Evolutionary conservation across 2,888 invertebrate species (phyloP).

Genomic region (Rhamnusium bicolor): DNA sequence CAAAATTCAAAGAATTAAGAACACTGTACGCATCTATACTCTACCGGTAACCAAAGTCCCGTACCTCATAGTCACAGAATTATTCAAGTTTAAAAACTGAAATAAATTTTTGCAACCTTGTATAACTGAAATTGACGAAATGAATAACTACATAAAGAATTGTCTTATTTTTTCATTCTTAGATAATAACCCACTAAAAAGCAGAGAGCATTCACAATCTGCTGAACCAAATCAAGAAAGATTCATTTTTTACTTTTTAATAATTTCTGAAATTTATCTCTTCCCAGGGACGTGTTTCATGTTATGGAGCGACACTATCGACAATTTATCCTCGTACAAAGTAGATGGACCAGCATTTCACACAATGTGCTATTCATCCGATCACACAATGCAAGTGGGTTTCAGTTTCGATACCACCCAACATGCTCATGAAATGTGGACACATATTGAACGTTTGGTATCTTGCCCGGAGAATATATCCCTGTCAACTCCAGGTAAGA

Average conservation of each 20-base stretch:
- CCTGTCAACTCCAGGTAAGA: slow-evolving; percentile 78
- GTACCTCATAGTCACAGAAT: no score
- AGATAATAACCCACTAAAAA: no score
- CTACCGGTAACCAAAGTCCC: no score
- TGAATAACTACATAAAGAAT: no score
- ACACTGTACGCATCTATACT: no score
- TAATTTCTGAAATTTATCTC: slow-evolving; percentile 35
- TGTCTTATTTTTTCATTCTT: no score
- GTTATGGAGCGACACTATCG: slow-evolving; percentile 86
- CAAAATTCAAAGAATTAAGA: no score
- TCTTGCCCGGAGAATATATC: slow-evolving; percentile 86
- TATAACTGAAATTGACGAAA: no score
- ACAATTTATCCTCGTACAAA: slow-evolving; percentile 84
- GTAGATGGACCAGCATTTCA: slow-evolving; percentile 83
- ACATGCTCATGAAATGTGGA: slow-evolving; percentile 81
- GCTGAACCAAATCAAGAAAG: no score
- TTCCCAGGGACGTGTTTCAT: slow-evolving; percentile 82
- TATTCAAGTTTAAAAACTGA: no score
- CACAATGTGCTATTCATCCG: slow-evolving; percentile 85
- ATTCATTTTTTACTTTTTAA: slow-evolving; percentile 17
- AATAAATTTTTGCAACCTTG: no score
- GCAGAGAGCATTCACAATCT: no score
- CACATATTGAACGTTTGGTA: slow-evolving; percentile 79
- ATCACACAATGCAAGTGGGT: slow-evolving; percentile 84
- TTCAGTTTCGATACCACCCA: slow-evolving; percentile 85